Percentiles rank a stretch among this genome's conserved stretches.
phyloP scores from a whole-genome alignment of 2,113 vertebrate species.

The Picathartes gymnocephalus region DNA sequence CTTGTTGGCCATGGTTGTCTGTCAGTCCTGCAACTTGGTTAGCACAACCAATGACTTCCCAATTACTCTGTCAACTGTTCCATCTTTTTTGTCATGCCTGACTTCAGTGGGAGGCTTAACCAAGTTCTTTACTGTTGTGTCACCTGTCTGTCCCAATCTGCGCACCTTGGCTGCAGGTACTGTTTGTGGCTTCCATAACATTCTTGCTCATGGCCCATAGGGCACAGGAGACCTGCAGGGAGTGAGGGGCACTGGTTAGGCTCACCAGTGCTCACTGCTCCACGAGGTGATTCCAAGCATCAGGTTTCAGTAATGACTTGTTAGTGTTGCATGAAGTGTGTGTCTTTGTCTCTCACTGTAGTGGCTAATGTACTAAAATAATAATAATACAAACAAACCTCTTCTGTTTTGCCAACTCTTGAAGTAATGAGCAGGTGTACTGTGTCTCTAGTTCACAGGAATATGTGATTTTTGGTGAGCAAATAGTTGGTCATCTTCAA shows the following conservation, averaged over 20 bases:
- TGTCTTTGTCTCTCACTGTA: not conserved
- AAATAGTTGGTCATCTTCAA: not conserved
- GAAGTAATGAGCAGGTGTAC: not conserved
- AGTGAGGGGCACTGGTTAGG: not conserved
- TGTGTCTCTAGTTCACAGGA: not conserved
- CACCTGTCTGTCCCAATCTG: not conserved
- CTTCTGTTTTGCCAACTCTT: not conserved
- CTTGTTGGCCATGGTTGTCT: not conserved
- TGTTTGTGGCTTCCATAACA: not conserved
- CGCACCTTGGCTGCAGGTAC: not conserved
- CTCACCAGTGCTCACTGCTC: not conserved
- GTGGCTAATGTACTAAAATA: not conserved
- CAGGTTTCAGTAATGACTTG: not conserved
- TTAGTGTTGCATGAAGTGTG: not conserved
- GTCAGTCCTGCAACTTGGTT: not conserved
- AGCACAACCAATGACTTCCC: not conserved
- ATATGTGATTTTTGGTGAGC: not conserved
- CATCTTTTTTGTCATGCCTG: not conserved
- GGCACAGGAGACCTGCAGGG: not conserved
- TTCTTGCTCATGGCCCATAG: not conserved
- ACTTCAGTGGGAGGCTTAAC: not conserved
- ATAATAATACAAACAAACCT: not conserved
- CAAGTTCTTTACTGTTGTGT: not conserved
- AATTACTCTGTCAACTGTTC: not conserved
- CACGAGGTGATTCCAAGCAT: accelerated